Evolutionary conservation across 2,888 invertebrate species (phyloP).

Genomic region (Ditula angustiorana): DNA sequence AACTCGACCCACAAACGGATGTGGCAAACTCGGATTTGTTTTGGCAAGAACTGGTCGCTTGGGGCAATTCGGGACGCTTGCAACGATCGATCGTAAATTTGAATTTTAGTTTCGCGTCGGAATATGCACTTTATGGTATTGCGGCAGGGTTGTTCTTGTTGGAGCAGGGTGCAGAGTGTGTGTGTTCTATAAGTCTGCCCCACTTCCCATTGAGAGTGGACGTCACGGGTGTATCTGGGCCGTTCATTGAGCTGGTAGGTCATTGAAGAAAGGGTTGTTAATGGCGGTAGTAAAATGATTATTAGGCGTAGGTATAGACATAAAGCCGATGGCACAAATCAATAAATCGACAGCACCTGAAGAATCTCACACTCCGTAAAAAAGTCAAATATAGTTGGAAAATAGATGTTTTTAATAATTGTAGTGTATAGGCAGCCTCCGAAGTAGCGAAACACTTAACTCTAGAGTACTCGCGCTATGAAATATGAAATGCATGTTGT

Average conservation of each 20-base stretch:
- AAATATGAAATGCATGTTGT: too few species aligned
- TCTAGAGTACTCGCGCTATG: too few species aligned
- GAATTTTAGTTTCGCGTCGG: background rate
- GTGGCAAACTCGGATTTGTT: background rate
- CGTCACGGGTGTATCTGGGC: constrained; percentile 5
- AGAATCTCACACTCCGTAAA: too few species aligned
- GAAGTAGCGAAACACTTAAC: too few species aligned
- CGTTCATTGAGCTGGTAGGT: constrained; percentile 18
- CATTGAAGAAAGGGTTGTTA: background rate
- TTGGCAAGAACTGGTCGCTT: background rate
- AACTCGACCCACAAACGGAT: background rate
- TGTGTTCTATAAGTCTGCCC: background rate
- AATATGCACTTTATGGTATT: constrained; percentile 9
- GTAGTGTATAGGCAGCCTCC: too few species aligned
- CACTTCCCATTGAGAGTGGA: constrained; percentile 33
- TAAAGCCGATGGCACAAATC: too few species aligned
- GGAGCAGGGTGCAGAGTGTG: background rate
- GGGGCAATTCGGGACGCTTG: background rate
- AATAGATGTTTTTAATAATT: too few species aligned
- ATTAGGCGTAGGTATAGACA: background rate
- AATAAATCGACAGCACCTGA: too few species aligned
- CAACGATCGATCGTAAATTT: constrained; percentile 20
- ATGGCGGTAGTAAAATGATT: constrained; percentile 2
- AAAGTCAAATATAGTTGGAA: too few species aligned
- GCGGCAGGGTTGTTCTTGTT: background rate